These are phyloP conservation scores for Scalopus aquaticus DNA, from an alignment of 2,113 vertebrate genomes.

Conservation along the genomic window DNA sequence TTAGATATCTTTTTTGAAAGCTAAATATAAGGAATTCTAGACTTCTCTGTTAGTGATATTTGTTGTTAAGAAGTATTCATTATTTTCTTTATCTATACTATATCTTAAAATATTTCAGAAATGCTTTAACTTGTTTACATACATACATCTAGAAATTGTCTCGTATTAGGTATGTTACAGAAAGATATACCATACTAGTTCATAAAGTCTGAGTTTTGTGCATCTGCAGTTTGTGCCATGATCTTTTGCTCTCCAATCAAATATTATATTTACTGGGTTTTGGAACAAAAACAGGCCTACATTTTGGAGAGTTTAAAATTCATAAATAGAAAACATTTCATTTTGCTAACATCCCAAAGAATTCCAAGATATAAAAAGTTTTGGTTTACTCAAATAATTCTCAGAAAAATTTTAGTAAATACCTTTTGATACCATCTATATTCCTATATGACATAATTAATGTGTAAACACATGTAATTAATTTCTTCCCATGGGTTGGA, in stretches of 20 bases:
- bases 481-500: slow-evolving; percentile 72
- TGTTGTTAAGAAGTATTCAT: not conserved
- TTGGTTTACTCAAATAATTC: slow-evolving; percentile 40
- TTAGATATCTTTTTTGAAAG: not conserved
- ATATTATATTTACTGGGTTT: not conserved
- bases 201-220: not conserved
- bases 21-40: not conserved
- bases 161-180: not conserved
- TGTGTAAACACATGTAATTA: slow-evolving; percentile 81
- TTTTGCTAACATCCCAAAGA: not conserved
- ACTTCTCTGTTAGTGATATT: not conserved
- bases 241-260: not conserved
- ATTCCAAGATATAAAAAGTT: not conserved
- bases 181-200: not conserved
- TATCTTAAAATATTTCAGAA: slow-evolving; percentile 1
- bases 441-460: slow-evolving; percentile 76
- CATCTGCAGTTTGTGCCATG: not conserved
- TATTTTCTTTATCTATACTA: not conserved
- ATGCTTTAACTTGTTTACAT: not conserved
- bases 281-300: not conserved
- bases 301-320: slow-evolving; percentile 9
- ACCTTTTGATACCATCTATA: slow-evolving; percentile 57
- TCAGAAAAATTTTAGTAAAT: slow-evolving; percentile 60
- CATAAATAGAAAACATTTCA: not conserved
- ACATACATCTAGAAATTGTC: not conserved